phyloP scores from a whole-genome alignment of 2,888 invertebrate genomes.

The Macaria notata region DNA sequence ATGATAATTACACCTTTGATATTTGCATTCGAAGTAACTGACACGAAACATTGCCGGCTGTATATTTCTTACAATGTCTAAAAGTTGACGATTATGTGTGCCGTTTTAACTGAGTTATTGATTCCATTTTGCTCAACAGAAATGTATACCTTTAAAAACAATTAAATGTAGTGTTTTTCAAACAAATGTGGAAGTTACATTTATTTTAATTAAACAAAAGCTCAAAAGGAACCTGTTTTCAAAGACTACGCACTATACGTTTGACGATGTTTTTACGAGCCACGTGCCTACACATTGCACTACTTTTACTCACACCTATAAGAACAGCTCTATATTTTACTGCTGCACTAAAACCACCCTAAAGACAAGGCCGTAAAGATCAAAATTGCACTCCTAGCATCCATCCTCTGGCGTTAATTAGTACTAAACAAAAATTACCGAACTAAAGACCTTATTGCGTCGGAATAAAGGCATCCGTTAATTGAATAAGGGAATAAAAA shows the following conservation, averaged over 20 bases:
- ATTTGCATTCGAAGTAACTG: not conserved
- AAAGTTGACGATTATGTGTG: not conserved
- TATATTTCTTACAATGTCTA: not conserved
- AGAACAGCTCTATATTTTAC: conserved; percentile 21
- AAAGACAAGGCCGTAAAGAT: conserved; percentile 22
- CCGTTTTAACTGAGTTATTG: not conserved
- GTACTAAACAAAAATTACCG: conserved; percentile 34
- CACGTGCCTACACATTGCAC: conserved; percentile 9
- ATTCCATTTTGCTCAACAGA: no score
- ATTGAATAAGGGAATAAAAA: conserved; percentile 43
- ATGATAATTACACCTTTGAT: not conserved
- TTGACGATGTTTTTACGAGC: conserved; percentile 20
- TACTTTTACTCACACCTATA: conserved; percentile 16
- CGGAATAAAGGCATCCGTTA: conserved; percentile 33
- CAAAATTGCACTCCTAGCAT: conserved; percentile 23
- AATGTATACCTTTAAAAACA: no score
- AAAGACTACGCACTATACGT: not conserved
- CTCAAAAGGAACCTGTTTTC: not conserved
- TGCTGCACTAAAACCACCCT: conserved; percentile 5
- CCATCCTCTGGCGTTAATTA: conserved; percentile 34
- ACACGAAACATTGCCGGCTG: not conserved
- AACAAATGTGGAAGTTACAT: no score
- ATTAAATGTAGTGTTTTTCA: no score
- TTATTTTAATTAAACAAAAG: no score
- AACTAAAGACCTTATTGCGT: conserved; percentile 37